Evolutionary conservation across 2,888 invertebrate species (phyloP), one percentile per base, ranked within the genome.

Genomic region (Smittia aterrima): DNA sequence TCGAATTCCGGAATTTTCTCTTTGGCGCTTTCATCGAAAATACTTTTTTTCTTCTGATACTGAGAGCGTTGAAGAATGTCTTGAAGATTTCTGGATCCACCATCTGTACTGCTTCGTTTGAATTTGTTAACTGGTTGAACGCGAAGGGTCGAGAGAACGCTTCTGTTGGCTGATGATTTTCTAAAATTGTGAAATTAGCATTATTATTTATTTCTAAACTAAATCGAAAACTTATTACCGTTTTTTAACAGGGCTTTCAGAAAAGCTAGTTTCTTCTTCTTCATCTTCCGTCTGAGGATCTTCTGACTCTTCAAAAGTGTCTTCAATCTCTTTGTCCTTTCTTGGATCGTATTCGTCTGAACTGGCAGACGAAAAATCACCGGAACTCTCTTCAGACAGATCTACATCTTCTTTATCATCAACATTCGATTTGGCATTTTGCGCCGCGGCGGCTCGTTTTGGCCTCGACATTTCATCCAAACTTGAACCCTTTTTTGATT

Each of bases 371-470:
- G 83, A 83, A 77, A 83, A 83, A 68, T 80, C 83, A 62, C 80
- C 79, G 13, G 83, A 80, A 75, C 82, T 82, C 13, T 80, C 82
- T n/a, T 38, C 38, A 1, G 83, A 83, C 77, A 83, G 82, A 66
- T 80, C 47, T 16, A 47, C 2, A 3, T 79, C 78, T 1, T 62
- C 32, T 32, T 32, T 32, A 9, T 3, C 32, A 9, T 3, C 32
- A 32, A 9, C 4, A 4, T 72, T 22, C 32, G n/a, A 9, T 40
- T 20, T 27, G 7, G 18, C 20, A 22, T 70, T 54, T 54, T 53
- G 25, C 3, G 68, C 9, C 3, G 68, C 9, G 13, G 68, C 68
- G 20, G 24, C 47, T 47, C 68, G 16, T 54, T 24, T 24, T 11
- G 53, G 70, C 9, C 70, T 18, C 22, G 18, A 16, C 32, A 22